Percentiles rank a stretch among this genome's conserved stretches.
These are phyloP conservation scores for Palythoa grandis DNA, from an alignment of 92 coral and sea anemone species.

Conservation along the genomic window DNA sequence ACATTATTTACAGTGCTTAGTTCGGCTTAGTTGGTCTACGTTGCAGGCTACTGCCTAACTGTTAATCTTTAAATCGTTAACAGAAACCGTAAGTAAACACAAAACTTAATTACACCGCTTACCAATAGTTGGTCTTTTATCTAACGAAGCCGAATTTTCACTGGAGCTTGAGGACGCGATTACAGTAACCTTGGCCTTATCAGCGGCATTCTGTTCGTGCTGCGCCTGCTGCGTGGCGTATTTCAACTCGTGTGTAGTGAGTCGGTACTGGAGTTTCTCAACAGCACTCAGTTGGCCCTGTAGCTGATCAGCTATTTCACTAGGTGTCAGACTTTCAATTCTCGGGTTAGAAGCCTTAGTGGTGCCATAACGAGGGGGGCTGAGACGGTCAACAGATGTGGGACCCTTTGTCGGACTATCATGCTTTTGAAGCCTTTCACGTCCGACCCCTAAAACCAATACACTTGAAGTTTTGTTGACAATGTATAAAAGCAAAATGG, in stretches of 20 bases:
- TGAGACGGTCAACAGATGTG: not conserved
- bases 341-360: constrained; percentile 15
- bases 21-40: too few relatives aligned
- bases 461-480: not conserved
- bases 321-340: constrained; percentile 55
- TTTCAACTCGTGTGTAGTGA: constrained; percentile 91
- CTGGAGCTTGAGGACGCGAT: constrained; percentile 70
- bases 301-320: constrained; percentile 67
- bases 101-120: not conserved
- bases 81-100: not conserved
- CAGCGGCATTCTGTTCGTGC: constrained; percentile 80
- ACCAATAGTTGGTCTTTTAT: constrained; percentile 11
- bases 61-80: not conserved
- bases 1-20: too few relatives aligned
- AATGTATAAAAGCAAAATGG: not conserved
- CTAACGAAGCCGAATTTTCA: constrained; percentile 34
- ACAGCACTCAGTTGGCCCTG: constrained; percentile 83
- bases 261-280: constrained; percentile 92
- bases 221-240: constrained; percentile 87
- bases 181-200: constrained; percentile 68
- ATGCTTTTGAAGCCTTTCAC: not conserved
- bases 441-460: constrained; percentile 6
- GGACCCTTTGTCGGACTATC: not conserved
- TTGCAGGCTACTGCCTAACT: too few relatives aligned
- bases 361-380: constrained; percentile 4